A percentile compares a stretch with the other conserved stretches of the same genome.
Conservation (phyloP, 2,797 vertebrate genomes). For the Cyprinodon diabolis region DNA sequence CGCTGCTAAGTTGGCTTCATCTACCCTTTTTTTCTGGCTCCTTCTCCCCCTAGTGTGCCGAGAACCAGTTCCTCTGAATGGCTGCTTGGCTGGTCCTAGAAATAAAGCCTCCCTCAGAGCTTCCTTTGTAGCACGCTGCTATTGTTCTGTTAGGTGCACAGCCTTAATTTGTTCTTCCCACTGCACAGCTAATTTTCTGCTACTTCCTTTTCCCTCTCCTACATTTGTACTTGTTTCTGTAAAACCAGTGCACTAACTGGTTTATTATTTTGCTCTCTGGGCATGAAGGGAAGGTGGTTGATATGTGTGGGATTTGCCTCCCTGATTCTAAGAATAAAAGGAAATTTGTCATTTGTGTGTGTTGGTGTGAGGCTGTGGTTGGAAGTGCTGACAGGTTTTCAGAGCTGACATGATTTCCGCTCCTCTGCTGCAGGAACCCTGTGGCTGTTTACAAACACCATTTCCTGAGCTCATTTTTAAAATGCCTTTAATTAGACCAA, state of each 20-base stretch:
- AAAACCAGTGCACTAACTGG: too few relatives aligned
- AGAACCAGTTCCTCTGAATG: too few relatives aligned
- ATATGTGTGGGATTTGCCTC: not conserved
- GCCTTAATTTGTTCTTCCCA: not conserved
- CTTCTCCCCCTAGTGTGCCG: too few relatives aligned
- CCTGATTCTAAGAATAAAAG: constrained; percentile 56
- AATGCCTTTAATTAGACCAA: not conserved
- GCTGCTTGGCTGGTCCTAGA: too few relatives aligned
- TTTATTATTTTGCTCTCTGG: not conserved
- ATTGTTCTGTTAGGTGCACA: not conserved
- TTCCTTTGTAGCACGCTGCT: not conserved
- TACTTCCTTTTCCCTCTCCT: not conserved
- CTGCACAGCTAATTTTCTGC: not conserved
- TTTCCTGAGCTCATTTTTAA: not conserved
- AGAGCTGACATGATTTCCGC: constrained; percentile 38
- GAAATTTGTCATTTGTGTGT: constrained; percentile 31
- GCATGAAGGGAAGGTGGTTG: not conserved
- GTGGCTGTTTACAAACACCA: constrained; percentile 28
- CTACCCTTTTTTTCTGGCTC: too few relatives aligned
- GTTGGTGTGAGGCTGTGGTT: not conserved
- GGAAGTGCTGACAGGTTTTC: constrained; percentile 47
- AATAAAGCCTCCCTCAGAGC: not conserved
- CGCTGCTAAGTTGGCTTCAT: too few relatives aligned
- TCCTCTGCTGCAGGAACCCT: constrained; percentile 31
- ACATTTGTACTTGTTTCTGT: not conserved